Conservation (phyloP, 1,140 invertebrate genomes). For the Achroia grisella region DNA sequence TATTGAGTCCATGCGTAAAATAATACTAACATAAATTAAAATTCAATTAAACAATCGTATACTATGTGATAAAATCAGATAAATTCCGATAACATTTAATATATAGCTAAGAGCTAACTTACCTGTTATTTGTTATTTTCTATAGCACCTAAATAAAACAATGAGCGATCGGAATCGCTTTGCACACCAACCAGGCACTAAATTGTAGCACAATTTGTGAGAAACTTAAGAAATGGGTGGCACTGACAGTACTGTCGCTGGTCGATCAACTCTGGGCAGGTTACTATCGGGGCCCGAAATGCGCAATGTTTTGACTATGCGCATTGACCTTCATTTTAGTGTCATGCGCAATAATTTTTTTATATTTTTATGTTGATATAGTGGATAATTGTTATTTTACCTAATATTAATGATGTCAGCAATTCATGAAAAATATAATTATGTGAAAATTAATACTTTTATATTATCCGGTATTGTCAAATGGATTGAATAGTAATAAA, state of each 20-base stretch:
- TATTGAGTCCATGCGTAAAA: too few relatives aligned
- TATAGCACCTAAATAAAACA: conserved; percentile 33
- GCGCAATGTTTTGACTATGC: conserved; percentile 72
- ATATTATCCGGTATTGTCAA: too few relatives aligned
- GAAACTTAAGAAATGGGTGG: conserved; percentile 41
- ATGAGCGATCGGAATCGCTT: conserved; percentile 47
- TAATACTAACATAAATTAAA: too few relatives aligned
- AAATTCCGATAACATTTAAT: too few relatives aligned
- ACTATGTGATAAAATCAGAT: too few relatives aligned
- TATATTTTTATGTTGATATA: too few relatives aligned
- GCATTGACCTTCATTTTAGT: conserved; percentile 53
- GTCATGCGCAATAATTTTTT: conserved; percentile 48
- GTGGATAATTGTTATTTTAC: too few relatives aligned
- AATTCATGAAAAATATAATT: too few relatives aligned
- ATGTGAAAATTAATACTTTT: too few relatives aligned
- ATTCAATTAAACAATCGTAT: too few relatives aligned
- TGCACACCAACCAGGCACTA: conserved; percentile 59
- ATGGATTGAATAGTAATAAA: too few relatives aligned
- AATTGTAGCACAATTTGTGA: conserved; percentile 51
- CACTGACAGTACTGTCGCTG: conserved; percentile 39
- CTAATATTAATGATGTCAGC: too few relatives aligned
- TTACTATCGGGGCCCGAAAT: conserved; percentile 51
- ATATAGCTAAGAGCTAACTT: conserved; percentile 17
- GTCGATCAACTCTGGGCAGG: conserved; percentile 63
- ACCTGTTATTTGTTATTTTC: conserved; percentile 41